A percentile compares a stretch with the other conserved stretches of the same genome.
Conservation (phyloP, 2,113 vertebrate genomes). For the Bubalus kerabau region DNA sequence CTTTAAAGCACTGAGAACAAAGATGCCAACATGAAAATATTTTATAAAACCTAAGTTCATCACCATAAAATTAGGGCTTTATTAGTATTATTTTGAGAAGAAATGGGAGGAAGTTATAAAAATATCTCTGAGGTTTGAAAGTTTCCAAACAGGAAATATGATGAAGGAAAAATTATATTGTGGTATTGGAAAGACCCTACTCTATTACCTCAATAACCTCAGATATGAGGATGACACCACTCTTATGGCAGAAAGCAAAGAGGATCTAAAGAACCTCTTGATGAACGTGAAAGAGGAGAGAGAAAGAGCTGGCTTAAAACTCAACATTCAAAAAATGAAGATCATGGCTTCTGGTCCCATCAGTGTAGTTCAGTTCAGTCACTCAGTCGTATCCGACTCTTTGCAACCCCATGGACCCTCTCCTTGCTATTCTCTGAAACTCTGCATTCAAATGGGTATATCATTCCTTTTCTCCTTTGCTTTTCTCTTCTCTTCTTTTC, state of each 20-base stretch:
- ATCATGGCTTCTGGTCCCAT: not conserved
- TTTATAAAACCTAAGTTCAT: not conserved
- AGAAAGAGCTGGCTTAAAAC: not conserved
- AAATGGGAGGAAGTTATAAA: not conserved
- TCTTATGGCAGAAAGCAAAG: not conserved
- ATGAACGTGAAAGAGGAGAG: not conserved
- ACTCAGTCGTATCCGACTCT: accelerated
- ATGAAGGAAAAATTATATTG: not conserved
- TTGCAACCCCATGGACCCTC: not conserved
- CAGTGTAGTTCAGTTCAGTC: not conserved
- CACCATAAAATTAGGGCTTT: not conserved
- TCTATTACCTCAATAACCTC: not conserved
- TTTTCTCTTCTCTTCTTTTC: not conserved
- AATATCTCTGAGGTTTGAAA: not conserved
- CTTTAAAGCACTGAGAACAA: not conserved
- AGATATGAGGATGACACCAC: not conserved
- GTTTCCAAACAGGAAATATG: not conserved
- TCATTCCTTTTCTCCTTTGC: not conserved
- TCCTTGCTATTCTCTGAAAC: not conserved
- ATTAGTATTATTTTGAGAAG: not conserved
- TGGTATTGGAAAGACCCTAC: not conserved
- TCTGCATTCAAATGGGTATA: not conserved
- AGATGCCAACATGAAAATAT: not conserved
- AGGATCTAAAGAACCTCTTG: not conserved
- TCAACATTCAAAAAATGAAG: not conserved